phyloP scores from a whole-genome alignment of 2,797 vertebrate species.

The Sciurus vulgaris region DNA sequence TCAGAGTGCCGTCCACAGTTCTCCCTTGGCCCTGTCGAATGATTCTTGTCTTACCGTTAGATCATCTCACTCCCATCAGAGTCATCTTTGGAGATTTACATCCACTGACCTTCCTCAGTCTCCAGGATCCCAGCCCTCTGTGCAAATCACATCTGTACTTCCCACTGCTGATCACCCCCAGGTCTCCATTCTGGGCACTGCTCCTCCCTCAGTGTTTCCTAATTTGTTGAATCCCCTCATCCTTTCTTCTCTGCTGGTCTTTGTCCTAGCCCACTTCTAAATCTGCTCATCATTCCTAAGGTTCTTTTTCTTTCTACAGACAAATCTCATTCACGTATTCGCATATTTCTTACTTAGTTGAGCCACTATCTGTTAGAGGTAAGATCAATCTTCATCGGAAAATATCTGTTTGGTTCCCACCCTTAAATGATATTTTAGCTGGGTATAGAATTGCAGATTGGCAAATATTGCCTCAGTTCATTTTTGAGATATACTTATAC shows the following conservation, averaged over 20 bases:
- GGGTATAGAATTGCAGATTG: neutral
- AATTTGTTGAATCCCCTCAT: neutral
- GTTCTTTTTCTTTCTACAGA: neutral
- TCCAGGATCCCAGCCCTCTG: neutral
- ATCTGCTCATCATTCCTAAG: neutral
- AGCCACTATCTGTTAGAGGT: neutral
- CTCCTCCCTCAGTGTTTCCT: neutral
- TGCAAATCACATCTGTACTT: fast-evolving
- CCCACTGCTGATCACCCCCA: too few species aligned
- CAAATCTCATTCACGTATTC: neutral
- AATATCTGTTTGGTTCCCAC: neutral
- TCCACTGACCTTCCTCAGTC: neutral
- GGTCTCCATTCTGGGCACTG: neutral
- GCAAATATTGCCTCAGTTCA: neutral
- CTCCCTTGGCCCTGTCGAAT: neutral
- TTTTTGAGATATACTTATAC: neutral
- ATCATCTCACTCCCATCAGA: neutral
- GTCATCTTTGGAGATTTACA: neutral
- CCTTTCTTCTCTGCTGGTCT: neutral
- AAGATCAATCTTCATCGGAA: constrained; percentile 23
- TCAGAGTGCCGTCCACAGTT: neutral
- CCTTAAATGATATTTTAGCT: constrained; percentile 35
- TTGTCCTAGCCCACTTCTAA: neutral
- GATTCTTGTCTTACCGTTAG: neutral
- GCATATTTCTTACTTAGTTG: neutral